Evolutionary conservation across 2,888 invertebrate species (phyloP), one percentile per base, ranked within the genome.

Genomic region (Leptinotarsa rubiginosa): DNA sequence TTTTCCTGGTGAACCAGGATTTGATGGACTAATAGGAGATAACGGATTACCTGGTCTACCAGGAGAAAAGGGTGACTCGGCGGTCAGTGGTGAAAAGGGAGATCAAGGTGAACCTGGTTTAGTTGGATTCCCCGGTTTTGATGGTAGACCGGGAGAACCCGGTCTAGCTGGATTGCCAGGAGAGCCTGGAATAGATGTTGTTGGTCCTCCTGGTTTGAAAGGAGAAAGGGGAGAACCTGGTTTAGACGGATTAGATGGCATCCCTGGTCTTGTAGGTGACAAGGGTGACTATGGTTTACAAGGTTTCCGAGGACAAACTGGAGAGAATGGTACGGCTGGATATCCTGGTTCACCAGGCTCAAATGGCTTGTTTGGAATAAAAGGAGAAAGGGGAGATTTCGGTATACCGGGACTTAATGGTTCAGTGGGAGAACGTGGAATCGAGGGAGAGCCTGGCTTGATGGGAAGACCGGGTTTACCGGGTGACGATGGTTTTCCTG

Each of bases 401-500:
- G 85, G 85, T 47, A 20, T n/a, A 4, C 67, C 76, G 25, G 85
- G 85, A 65, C 41, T 73, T 20, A 72, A 77, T 4, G 88, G 88
- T 2, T 87, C 89, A 0, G 88, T 89, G 72, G 97, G 96, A 69
- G 92, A 92, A 80, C 87, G 88, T 73, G 97, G 97, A n/a, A 93
- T 93, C 72, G 87, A 87, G 49, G 97, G 97, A 1, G 94, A 93
- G 75, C 88, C 89, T 76, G 97, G 97, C 31, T 75, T 81, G 74
- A 89, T 90, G 78, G 91, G 91, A 76, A 83, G 85, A 80, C 90
- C 91, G 76, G 93, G 86, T 81, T 66, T 85, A 88, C 89, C 86
- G 15, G 92, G 92, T 62, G 88, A 89, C 70, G 77, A 82, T 73
- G 93, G 93, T 7, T 82, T 82, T 31, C 78, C 79, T 52, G 92